Evolutionary conservation across 2,113 vertebrate species (phyloP), one percentile per base, ranked within the genome.

Genomic region (Macquaria australasica): DNA sequence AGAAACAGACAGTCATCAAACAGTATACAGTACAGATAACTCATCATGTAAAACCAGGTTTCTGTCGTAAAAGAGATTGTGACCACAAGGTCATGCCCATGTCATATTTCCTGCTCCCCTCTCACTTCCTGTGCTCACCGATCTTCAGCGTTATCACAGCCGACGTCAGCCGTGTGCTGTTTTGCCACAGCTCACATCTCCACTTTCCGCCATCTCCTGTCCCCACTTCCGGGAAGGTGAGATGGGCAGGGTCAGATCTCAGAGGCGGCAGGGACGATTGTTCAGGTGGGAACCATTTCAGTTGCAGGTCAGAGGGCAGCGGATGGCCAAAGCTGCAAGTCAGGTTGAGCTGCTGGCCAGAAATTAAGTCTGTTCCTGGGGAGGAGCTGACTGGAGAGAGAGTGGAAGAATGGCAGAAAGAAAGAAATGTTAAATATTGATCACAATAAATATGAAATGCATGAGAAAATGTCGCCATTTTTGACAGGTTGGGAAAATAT

Each of bases 301-400:
- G n/a, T 2, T 5, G 6, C 14, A 94, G 20, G 69, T 66, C 78
- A 25, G 83, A 1, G 53, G 56, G 7, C 70, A 93, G 64, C 0
- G 31, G 9, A 0, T 53, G 58, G 25, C 93, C 92, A 6, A 87
- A 53, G 55, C 76, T 75, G 72, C 96, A 96, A 1, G 85, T 92
- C 78, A 96, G 86, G 85, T 95, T 95, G 58, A 96, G 23, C 4
- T 31, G 60, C 37, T 91, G 83, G 56, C 95, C 95, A 6, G 83
- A 69, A 31, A 60, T 25, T 1, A 93, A 4, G 14, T 45, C 4
- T 55, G 50, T 2, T 51, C 43, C 66, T 14, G 83, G 71, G 5
- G 50, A 81, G 31, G 82, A 37, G 2, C 12, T 23, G 82, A 93
- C 94, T 94, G 71, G 12, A 76, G 78, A 60, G n/a, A 82, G 18